Conservation (phyloP, 2,113 vertebrate genomes). For the Phrynosoma blainvillii region DNA sequence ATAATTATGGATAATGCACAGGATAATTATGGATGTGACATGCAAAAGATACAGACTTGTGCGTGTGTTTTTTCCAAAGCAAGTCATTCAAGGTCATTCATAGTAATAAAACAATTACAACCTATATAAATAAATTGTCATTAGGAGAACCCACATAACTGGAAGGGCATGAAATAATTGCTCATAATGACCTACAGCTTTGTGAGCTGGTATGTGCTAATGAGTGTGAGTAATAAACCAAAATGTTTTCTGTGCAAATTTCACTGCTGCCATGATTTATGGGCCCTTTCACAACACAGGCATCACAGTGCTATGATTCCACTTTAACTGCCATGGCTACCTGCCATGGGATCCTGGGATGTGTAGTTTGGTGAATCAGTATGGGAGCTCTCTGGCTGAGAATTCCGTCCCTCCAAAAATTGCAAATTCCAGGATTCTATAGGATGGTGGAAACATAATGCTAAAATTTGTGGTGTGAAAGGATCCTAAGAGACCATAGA, state of each 20-base stretch:
- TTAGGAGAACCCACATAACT: background rate
- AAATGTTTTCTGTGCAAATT: background rate
- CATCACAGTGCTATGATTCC: too few species aligned
- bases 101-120: background rate
- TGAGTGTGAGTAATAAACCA: background rate
- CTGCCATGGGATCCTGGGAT: too few species aligned
- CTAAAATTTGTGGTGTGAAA: too few species aligned
- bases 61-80: background rate
- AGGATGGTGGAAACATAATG: too few species aligned
- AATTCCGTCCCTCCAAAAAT: too few species aligned
- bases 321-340: too few species aligned
- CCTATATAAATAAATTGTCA: background rate
- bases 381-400: too few species aligned
- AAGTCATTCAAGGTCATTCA: background rate
- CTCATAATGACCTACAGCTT: background rate
- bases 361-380: too few species aligned
- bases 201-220: background rate
- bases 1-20: background rate
- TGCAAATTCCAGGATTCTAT: too few species aligned
- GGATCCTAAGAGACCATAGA: background rate
- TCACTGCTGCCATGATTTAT: background rate
- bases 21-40: background rate
- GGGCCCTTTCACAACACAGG: too few species aligned
- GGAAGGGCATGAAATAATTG: background rate
- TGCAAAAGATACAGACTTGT: background rate